These are phyloP conservation scores for Charaxes varanes DNA, from an alignment of 1,140 invertebrate species.

Conservation along the genomic window DNA sequence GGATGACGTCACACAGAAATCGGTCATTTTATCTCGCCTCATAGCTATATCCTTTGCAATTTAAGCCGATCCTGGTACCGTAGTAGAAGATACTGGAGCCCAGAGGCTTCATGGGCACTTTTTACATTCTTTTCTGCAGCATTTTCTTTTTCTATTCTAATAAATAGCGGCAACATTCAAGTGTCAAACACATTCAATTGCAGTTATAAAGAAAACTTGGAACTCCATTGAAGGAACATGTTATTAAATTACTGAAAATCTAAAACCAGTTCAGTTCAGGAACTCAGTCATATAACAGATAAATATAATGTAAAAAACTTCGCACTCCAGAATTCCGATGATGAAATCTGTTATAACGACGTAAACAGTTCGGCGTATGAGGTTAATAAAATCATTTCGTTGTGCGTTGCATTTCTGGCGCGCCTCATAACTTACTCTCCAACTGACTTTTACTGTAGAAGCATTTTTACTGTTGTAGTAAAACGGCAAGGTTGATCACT, in stretches of 20 bases:
- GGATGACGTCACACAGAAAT: too few species aligned
- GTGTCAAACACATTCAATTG: not conserved
- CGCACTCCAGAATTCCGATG: slow-evolving; percentile 17
- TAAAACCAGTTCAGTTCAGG: not conserved
- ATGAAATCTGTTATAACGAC: slow-evolving; percentile 25
- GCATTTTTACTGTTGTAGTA: slow-evolving; percentile 60
- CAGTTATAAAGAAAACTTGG: not conserved
- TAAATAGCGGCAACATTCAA: not conserved
- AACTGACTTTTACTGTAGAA: slow-evolving; percentile 61
- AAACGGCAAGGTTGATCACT: slow-evolving; percentile 48
- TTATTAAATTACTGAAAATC: not conserved
- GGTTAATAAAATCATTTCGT: slow-evolving; percentile 62
- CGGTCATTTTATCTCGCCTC: too few species aligned
- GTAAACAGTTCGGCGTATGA: slow-evolving; percentile 41
- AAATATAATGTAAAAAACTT: slow-evolving; percentile 7
- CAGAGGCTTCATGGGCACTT: too few species aligned
- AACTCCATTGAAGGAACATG: not conserved
- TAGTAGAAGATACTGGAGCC: too few species aligned
- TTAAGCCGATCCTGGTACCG: too few species aligned
- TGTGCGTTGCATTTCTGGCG: slow-evolving; percentile 30
- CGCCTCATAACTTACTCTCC: slow-evolving; percentile 45
- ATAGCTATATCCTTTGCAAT: too few species aligned
- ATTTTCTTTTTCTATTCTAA: not conserved
- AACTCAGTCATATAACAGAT: not conserved
- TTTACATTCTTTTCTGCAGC: not conserved